Evolutionary conservation across 2,888 invertebrate species (phyloP).

Genomic region (Theretra japonica): DNA sequence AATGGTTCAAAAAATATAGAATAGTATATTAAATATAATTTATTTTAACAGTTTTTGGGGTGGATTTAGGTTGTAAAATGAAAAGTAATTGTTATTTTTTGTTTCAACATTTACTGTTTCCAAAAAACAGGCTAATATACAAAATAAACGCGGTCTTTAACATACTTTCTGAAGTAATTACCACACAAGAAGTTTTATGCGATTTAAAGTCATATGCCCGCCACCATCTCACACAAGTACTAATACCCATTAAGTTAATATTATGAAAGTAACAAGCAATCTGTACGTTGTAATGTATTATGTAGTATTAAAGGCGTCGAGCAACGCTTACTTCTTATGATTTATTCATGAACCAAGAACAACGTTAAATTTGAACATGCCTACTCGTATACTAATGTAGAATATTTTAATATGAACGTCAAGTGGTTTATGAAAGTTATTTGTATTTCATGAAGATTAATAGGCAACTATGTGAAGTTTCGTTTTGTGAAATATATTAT

Average conservation of each 20-base stretch:
- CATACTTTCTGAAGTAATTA: background rate
- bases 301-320: conserved; percentile 82
- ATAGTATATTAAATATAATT: no score
- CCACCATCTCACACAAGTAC: conserved; percentile 21
- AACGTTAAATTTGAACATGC: conserved; percentile 80
- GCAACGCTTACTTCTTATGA: conserved; percentile 81
- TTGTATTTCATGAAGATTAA: conserved; percentile 35
- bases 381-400: conserved; percentile 60
- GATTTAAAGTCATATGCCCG: background rate
- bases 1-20: no score
- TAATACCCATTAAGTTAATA: conserved; percentile 79
- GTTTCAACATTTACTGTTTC: background rate
- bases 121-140: background rate
- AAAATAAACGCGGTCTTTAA: background rate
- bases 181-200: background rate
- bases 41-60: no score
- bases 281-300: conserved; percentile 85
- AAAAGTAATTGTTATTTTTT: no score
- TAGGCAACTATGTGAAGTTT: conserved; percentile 48
- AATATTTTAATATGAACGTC: conserved; percentile 70
- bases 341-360: conserved; percentile 81
- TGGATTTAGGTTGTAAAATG: no score
- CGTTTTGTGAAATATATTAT: background rate
- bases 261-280: conserved; percentile 81
- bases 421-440: conserved; percentile 69